Base-by-base conservation (phyloP, 2,888 invertebrate genomes). In the Archaeoteleia sp. region DNA sequence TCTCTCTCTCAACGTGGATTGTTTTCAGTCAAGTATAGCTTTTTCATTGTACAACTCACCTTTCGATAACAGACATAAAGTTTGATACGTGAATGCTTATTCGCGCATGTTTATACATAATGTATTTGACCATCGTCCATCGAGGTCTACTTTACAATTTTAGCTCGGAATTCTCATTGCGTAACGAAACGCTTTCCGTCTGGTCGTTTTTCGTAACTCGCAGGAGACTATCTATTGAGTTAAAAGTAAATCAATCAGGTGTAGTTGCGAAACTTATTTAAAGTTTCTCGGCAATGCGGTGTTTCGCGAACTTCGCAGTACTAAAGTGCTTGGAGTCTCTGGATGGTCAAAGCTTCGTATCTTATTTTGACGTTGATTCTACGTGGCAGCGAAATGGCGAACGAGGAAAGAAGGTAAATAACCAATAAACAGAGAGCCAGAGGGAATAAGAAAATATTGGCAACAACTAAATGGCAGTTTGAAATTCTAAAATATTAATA, bases 211-310 rank as follows among this genome's bases (percentile, higher is more conserved):
- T 55, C 45, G 32, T 40, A 7, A 6, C 15, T 51, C 39, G 23
- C 35, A 20, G 35, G 10, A 49, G 39, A 57, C 43, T 55, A 58
- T 68, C 69, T 70, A 80, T 80, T 72, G 67, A 78, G 79, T 82
- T 79, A 75, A 78, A 78, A 78, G 79, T 78, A 79, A 82, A 82
- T 81, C 80, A 78, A 82, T 81, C 80, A 78, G 73, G 74, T 67
- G 49, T 73, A 75, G 78, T 77, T 73, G 73, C 61, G 53, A 72
- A 80, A 81, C 78, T 80, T 75, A 74, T 74, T 77, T 72, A 75
- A 76, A 80, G 78, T 78, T 81, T 79, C 54, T 42, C 66, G 61
- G 65, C 70, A 35, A 39, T 62, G 63, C 55, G 61, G 70, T 69
- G 62, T 61, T 67, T 63, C 61, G 43, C 61, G 53, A 71, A 73